Base-by-base conservation (phyloP, 1,140 invertebrate genomes). In the Hermatobates lingyangjiaoensis region DNA sequence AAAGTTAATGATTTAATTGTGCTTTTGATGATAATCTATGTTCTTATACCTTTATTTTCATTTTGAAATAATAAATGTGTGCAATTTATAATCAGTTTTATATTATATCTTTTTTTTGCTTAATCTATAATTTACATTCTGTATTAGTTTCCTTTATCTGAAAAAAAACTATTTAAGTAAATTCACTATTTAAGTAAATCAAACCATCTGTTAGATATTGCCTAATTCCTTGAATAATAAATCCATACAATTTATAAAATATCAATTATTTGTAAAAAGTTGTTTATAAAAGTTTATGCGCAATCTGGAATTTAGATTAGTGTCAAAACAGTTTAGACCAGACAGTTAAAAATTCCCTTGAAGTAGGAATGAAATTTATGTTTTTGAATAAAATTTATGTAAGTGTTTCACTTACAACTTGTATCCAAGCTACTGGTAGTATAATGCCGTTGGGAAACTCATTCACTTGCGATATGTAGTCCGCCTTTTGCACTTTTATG, bases 341-440 rank as follows among this genome's bases (percentile, higher is more conserved):
- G 28, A 18, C 21, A 3, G 20, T 25, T 12, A 3, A 15, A 39
- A 4, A 27, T 45, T 51, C n/a, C 27, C 44, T 21, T 23, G 3
- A 42, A 5, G 27, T 24, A 5, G 3, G n/a, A 44, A 2, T 5
- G 20, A 50, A 40, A n/a, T 7, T 50, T 24, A 50, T 40, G 7
- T 15, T 12, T 24, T 34, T 49, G 7, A 14, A 38, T 30, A 15
- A 20, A 30, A 4, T 42, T 40, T 42, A 45, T 51, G n/a, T 34
- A 34, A 25, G 18, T 25, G 26, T 51, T 2, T 30, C 40, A 55
- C 56, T 57, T 44, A 61, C 60, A 20, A 60, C 55, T 57, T 61
- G 56, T 2, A 61, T 50, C 60, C 60, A 61, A 27, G 55, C 50
- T 7, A 61, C 30, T 28, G 60, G 60, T 20, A 61, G 46, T 21